phyloP scores from a whole-genome alignment of 2,888 invertebrate genomes.

The Arctia plantaginis region DNA sequence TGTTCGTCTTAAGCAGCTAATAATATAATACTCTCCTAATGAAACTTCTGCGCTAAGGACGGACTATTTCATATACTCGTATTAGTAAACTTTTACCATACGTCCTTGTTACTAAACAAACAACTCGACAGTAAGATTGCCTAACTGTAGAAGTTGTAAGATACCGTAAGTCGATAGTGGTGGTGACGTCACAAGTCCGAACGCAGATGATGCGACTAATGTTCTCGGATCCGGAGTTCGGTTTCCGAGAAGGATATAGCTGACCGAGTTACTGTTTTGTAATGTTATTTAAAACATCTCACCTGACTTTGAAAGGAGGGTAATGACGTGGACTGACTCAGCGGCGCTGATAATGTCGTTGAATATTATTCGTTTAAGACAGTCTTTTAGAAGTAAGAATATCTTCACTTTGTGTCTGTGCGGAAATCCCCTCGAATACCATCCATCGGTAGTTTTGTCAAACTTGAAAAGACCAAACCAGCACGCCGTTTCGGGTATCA shows the following conservation, averaged over 20 bases:
- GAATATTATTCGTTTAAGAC: not conserved
- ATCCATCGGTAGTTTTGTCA: no score
- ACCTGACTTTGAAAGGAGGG: slow-evolving; percentile 17
- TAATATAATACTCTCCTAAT: slow-evolving; percentile 44
- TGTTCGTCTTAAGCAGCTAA: slow-evolving; percentile 36
- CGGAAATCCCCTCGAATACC: no score
- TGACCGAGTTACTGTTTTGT: slow-evolving; percentile 34
- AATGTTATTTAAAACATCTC: slow-evolving; percentile 28
- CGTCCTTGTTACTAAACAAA: slow-evolving; percentile 10
- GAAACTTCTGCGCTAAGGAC: slow-evolving; percentile 26
- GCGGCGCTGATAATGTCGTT: not conserved
- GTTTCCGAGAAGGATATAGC: slow-evolving; percentile 50
- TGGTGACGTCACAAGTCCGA: slow-evolving; percentile 50
- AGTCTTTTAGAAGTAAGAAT: not conserved
- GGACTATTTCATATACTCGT: slow-evolving; percentile 18
- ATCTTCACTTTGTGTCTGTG: no score
- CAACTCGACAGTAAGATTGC: slow-evolving; percentile 16
- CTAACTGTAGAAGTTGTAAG: slow-evolving; percentile 37
- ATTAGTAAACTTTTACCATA: not conserved
- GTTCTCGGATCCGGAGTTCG: slow-evolving; percentile 51
- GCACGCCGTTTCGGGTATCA: no score
- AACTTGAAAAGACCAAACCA: no score
- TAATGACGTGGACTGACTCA: slow-evolving; percentile 28
- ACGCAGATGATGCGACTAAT: slow-evolving; percentile 54
- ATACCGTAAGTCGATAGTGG: slow-evolving; percentile 25